Conservation (phyloP, 2,113 vertebrate genomes). For the Dolichallabes microphthalmus region DNA sequence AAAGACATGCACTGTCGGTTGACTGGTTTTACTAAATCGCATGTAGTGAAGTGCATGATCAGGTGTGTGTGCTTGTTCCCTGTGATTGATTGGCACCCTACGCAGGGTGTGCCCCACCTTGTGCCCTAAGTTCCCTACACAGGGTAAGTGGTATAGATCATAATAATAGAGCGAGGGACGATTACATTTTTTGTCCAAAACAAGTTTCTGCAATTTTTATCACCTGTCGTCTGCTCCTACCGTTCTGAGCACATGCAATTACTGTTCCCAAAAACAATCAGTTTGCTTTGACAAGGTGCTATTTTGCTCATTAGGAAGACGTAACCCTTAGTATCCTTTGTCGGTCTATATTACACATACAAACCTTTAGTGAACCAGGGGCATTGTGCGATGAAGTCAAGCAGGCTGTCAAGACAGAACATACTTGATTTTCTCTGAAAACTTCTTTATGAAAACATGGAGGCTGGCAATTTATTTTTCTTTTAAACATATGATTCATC, state of each 20-base stretch:
- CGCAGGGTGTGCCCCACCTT: no score
- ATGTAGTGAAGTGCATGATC: no score
- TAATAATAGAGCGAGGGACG: no score
- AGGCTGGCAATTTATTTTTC: not conserved
- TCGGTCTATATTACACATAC: not conserved
- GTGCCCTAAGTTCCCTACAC: no score
- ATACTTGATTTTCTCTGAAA: not conserved
- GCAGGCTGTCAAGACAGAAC: constrained; percentile 7
- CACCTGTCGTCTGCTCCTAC: not conserved
- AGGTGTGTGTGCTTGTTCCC: no score
- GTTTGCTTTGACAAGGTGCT: not conserved
- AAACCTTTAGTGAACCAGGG: not conserved
- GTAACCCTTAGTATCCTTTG: not conserved
- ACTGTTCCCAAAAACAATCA: not conserved
- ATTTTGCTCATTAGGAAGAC: not conserved
- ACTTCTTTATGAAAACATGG: constrained; percentile 3
- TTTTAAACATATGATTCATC: constrained; percentile 8
- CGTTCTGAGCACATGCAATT: not conserved
- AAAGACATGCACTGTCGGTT: no score
- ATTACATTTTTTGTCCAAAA: not conserved
- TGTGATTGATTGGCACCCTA: no score
- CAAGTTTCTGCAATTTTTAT: no score
- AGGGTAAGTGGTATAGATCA: no score
- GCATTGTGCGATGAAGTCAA: not conserved
- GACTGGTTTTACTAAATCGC: no score